phyloP scores from a whole-genome alignment of 35 echinoderm and acorn worm genomes.

The Lytechinus pictus region DNA sequence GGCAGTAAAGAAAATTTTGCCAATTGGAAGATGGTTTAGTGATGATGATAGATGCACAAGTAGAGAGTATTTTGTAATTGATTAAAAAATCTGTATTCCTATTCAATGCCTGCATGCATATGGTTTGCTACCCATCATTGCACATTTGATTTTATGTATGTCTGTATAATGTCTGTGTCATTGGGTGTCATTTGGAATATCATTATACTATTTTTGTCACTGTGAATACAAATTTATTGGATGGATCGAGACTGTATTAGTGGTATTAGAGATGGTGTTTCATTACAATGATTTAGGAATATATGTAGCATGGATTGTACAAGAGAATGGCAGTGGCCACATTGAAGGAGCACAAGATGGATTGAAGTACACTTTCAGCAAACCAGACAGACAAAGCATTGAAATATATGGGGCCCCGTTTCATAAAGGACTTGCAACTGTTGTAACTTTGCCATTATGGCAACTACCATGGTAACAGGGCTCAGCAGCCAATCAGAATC shows the following conservation, averaged over 20 bases:
- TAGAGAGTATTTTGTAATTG: not conserved
- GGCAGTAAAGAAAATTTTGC: not conserved
- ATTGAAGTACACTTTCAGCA: no score
- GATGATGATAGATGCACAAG: not conserved
- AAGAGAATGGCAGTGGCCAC: not conserved
- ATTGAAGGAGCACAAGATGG: no score
- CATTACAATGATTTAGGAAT: not conserved
- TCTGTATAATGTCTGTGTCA: not conserved
- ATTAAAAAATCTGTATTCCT: not conserved
- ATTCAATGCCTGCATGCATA: not conserved
- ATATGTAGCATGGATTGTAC: not conserved
- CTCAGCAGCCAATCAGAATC: no score
- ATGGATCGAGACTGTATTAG: not conserved
- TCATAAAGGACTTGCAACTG: no score
- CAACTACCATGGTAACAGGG: no score
- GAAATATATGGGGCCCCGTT: no score
- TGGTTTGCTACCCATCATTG: not conserved
- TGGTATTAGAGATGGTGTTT: not conserved
- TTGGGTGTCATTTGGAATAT: not conserved
- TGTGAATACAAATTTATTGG: not conserved
- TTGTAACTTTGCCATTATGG: no score
- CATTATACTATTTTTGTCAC: not conserved
- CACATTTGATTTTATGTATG: not conserved
- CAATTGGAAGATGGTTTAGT: not conserved
- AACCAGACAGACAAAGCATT: no score